Evolutionary conservation across 1,140 invertebrate species (phyloP).

Genomic region (Ganaspis sp.): DNA sequence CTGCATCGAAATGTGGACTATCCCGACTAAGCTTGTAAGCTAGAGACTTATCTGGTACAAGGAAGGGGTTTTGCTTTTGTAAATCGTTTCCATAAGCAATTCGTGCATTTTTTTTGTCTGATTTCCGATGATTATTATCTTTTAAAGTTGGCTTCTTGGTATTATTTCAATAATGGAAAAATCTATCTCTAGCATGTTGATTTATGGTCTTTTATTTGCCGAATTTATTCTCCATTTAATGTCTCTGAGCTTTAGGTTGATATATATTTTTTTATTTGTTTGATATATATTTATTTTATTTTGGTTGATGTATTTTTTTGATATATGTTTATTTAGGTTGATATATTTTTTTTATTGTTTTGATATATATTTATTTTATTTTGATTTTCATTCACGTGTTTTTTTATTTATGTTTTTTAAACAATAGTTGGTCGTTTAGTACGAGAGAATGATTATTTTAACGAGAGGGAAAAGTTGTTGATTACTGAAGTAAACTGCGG

Average conservation of each 20-base stretch:
- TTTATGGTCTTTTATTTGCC: background rate
- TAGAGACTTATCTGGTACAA: slow-evolving; percentile 21
- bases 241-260: no score
- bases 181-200: background rate
- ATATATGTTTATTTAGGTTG: no score
- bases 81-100: background rate
- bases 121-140: background rate
- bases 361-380: no score
- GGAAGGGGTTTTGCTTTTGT: slow-evolving; percentile 22
- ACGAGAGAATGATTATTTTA: no score
- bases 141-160: background rate
- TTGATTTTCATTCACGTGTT: no score
- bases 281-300: no score
- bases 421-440: no score
- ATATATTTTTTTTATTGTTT: no score
- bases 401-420: no score
- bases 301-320: no score
- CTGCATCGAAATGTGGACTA: background rate
- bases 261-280: no score
- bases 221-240: no score
- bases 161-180: slow-evolving; percentile 1
- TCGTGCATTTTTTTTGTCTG: background rate
- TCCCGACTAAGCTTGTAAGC: slow-evolving; percentile 11
- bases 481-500: background rate
- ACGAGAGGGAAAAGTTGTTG: background rate